These are phyloP conservation scores for Heliothis subflexa DNA, from an alignment of 1,140 invertebrate genomes.

Conservation along the genomic window DNA sequence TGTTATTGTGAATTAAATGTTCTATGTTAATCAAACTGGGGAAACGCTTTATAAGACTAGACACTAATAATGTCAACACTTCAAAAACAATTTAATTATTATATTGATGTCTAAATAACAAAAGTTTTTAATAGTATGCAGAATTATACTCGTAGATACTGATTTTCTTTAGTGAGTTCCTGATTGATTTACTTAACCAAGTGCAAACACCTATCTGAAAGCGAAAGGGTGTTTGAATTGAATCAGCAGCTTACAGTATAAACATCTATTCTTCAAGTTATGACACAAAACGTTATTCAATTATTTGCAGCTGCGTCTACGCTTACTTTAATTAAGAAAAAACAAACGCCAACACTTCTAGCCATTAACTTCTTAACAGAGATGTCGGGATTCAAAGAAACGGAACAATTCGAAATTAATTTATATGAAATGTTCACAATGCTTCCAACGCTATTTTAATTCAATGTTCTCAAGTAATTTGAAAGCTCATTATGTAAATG, in stretches of 20 bases:
- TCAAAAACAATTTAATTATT: neutral
- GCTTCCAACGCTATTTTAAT: slow-evolving; percentile 45
- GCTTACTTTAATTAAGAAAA: slow-evolving; percentile 44
- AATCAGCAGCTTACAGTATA: neutral
- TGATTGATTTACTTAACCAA: too few species aligned
- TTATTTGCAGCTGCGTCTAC: slow-evolving; percentile 43
- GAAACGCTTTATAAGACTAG: neutral
- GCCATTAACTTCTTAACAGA: slow-evolving; percentile 42
- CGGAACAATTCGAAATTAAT: slow-evolving; percentile 51
- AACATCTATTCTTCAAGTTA: neutral
- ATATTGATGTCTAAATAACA: too few species aligned
- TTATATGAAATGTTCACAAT: slow-evolving; percentile 39
- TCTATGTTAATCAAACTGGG: slow-evolving; percentile 3
- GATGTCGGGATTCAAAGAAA: slow-evolving; percentile 34
- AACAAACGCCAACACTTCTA: slow-evolving; percentile 23
- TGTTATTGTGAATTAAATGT: slow-evolving; percentile 30
- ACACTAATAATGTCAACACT: neutral
- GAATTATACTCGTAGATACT: too few species aligned
- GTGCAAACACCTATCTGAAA: too few species aligned
- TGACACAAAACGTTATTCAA: neutral
- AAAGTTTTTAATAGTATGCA: too few species aligned
- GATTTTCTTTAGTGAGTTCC: too few species aligned
- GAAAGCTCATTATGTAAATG: slow-evolving; percentile 52
- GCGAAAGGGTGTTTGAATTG: neutral
- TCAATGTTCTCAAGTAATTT: slow-evolving; percentile 50